These are phyloP conservation scores for Nasonia oneida DNA, from an alignment of 2,888 invertebrate species.

Conservation along the genomic window DNA sequence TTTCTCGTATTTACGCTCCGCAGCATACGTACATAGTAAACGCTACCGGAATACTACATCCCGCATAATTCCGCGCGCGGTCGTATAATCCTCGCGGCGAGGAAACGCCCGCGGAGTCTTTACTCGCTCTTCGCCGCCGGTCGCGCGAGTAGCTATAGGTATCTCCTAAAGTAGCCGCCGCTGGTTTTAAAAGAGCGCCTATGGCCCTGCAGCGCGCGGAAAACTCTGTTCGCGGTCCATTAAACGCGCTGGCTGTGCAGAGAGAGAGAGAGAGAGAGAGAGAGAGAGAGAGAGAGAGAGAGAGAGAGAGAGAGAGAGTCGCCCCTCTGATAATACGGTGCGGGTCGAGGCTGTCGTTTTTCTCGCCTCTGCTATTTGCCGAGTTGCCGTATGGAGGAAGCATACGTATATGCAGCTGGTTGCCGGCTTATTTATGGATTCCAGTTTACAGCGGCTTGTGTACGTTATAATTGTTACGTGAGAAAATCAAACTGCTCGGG, in stretches of 20 bases:
- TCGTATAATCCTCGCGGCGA: constrained; percentile 17
- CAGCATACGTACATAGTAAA: neutral
- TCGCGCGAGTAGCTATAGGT: neutral
- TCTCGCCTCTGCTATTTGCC: neutral
- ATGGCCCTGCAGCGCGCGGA: neutral
- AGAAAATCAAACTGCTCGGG: too few species aligned
- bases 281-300: too few species aligned
- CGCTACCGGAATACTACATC: neutral
- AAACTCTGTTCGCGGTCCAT: constrained; percentile 40
- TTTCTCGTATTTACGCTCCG: neutral
- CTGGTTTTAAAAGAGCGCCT: neutral
- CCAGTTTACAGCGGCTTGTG: neutral
- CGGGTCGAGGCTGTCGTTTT: neutral
- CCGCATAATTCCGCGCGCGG: neutral
- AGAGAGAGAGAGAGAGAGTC: neutral
- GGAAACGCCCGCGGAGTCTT: constrained; percentile 9
- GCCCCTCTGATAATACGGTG: neutral
- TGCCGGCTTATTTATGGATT: neutral
- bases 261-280: neutral
- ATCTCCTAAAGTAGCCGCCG: neutral
- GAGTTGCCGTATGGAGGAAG: neutral
- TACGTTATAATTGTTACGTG: neutral
- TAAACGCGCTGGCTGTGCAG: neutral
- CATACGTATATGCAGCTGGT: neutral
- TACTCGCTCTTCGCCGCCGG: neutral